A percentile compares a stretch with the other conserved stretches of the same genome.
Conservation (phyloP, 2,888 invertebrate genomes). For the Eristalis tenax region DNA sequence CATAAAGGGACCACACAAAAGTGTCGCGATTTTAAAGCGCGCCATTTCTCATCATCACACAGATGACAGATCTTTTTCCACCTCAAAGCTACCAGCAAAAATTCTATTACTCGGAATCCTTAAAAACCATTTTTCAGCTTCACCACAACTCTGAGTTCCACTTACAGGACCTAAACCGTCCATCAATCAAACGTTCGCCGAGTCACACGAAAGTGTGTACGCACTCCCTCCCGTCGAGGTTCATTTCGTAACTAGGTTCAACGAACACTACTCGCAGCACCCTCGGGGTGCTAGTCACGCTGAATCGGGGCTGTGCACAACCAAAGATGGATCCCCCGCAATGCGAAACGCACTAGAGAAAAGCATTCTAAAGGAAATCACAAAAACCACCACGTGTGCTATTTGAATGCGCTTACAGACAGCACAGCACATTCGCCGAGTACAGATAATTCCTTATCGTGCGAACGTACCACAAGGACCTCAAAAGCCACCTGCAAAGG, state of each 20-base stretch:
- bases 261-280: neutral
- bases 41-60: too few species aligned
- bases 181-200: too few species aligned
- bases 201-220: neutral
- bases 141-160: too few species aligned
- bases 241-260: neutral
- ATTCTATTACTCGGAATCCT: too few species aligned
- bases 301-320: neutral
- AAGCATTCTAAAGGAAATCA: constrained; percentile 24
- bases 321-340: neutral
- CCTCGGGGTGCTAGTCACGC: neutral
- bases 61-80: too few species aligned
- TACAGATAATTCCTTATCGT: constrained; percentile 31
- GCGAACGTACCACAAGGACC: neutral
- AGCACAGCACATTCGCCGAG: neutral
- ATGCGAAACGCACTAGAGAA: neutral
- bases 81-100: too few species aligned
- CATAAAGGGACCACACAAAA: too few species aligned
- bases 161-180: too few species aligned
- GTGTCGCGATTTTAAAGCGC: too few species aligned
- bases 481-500: neutral
- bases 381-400: constrained; percentile 30
- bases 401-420: neutral
- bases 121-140: too few species aligned
- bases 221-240: neutral